Percentiles rank a stretch among this genome's conserved stretches.
Conservation (phyloP, 1,140 invertebrate genomes). For the Drosophila busckii region DNA sequence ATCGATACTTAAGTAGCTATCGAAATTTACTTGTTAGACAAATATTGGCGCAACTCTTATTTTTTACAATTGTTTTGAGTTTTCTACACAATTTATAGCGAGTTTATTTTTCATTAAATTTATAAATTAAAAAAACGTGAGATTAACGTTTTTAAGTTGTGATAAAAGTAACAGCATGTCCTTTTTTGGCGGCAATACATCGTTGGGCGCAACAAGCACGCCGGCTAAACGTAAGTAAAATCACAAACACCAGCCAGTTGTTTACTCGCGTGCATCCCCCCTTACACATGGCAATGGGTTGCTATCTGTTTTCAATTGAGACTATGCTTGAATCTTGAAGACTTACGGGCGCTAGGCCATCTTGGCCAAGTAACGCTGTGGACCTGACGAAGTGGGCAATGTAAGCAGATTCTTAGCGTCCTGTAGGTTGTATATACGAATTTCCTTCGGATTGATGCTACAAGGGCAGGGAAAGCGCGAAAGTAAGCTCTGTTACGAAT, state of each 20-base stretch:
- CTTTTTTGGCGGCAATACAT: slow-evolving; percentile 69
- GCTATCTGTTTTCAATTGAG: no score
- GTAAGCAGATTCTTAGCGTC: slow-evolving; percentile 44
- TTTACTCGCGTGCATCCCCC: no score
- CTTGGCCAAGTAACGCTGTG: slow-evolving; percentile 50
- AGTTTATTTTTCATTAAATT: not conserved
- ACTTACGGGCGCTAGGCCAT: no score
- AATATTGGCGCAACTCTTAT: no score
- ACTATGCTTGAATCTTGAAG: no score
- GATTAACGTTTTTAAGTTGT: not conserved
- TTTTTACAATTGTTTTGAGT: no score
- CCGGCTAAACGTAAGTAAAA: slow-evolving; percentile 69
- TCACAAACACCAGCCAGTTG: not conserved
- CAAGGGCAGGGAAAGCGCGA: not conserved
- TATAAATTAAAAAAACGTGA: not conserved
- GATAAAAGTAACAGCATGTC: slow-evolving; percentile 43
- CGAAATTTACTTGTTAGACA: no score
- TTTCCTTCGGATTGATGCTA: slow-evolving; percentile 51
- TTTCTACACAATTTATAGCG: slow-evolving; percentile 21
- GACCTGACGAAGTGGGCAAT: slow-evolving; percentile 8
- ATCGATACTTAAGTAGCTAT: no score
- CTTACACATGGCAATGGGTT: no score
- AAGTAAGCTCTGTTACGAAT: not conserved
- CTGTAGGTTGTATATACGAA: slow-evolving; percentile 39
- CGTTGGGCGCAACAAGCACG: slow-evolving; percentile 73